A percentile compares a stretch with the other conserved stretches of the same genome.
Conservation (phyloP, 2,888 invertebrate species). For the Rutpela maculata region DNA sequence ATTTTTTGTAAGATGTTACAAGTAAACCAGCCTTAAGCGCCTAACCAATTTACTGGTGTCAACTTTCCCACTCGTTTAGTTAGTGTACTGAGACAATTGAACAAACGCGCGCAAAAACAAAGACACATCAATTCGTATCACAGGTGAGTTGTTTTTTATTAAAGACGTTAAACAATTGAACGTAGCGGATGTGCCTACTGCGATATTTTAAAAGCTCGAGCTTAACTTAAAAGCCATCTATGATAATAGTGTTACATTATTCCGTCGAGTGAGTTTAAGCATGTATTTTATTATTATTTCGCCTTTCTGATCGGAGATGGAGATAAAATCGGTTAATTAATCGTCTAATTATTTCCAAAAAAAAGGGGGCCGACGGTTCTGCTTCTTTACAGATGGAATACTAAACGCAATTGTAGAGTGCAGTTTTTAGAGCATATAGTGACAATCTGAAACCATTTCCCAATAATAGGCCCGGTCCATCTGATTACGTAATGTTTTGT, state of each 20-base stretch:
- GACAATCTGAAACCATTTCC: too few species aligned
- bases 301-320: constrained; percentile 5
- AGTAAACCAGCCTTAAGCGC: background rate
- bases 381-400: background rate
- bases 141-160: constrained; percentile 58
- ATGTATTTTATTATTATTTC: constrained; percentile 44
- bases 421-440: background rate
- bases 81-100: constrained; percentile 49
- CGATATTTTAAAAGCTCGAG: constrained; percentile 55
- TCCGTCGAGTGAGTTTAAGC: constrained; percentile 42
- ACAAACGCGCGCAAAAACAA: constrained; percentile 53
- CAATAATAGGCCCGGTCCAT: too few species aligned
- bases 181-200: constrained; percentile 56
- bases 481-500: too few species aligned
- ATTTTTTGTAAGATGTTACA: too few species aligned
- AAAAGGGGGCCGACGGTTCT: background rate
- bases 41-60: constrained; percentile 19
- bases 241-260: constrained; percentile 52
- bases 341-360: constrained; percentile 30
- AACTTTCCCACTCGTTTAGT: constrained; percentile 39
- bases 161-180: constrained; percentile 58
- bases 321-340: constrained; percentile 37
- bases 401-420: background rate
- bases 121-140: constrained; percentile 57
- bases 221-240: constrained; percentile 60